phyloP scores from a whole-genome alignment of 1,140 invertebrate genomes.

The Uloborus diversus region DNA sequence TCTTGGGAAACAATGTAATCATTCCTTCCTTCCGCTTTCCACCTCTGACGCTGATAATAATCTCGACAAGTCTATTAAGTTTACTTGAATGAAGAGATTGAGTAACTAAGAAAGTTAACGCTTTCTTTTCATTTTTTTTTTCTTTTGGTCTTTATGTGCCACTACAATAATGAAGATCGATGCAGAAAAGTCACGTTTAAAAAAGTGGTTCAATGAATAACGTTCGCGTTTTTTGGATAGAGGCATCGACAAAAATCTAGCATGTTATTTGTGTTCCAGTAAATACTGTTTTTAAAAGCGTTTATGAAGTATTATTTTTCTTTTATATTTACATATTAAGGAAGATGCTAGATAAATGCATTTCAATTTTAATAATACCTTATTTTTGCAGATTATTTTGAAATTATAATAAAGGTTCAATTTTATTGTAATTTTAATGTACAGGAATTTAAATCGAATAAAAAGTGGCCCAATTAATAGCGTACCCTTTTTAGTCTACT shows the following conservation, averaged over 20 bases:
- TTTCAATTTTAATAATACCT: background rate
- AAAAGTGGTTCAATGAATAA: no score
- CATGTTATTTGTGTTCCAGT: background rate
- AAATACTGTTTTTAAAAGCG: background rate
- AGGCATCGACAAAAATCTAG: background rate
- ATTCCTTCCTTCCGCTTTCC: background rate
- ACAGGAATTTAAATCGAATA: no score
- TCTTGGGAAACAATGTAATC: background rate
- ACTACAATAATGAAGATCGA: slow-evolving; percentile 41
- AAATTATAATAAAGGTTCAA: no score
- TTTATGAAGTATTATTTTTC: background rate
- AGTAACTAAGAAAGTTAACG: background rate
- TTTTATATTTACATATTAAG: background rate
- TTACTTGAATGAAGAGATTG: slow-evolving; percentile 3
- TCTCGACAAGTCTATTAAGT: slow-evolving; percentile 38
- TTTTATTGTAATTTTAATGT: no score
- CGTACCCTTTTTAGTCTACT: no score
- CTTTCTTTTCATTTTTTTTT: no score
- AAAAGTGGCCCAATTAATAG: no score
- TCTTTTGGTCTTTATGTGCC: background rate
- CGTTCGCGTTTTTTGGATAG: no score
- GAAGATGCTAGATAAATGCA: background rate
- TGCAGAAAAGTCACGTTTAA: background rate
- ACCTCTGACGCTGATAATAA: slow-evolving; percentile 20
- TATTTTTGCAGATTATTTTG: no score